Base-by-base conservation (phyloP, 2,113 vertebrate genomes). In the Odobenus rosmarus region DNA sequence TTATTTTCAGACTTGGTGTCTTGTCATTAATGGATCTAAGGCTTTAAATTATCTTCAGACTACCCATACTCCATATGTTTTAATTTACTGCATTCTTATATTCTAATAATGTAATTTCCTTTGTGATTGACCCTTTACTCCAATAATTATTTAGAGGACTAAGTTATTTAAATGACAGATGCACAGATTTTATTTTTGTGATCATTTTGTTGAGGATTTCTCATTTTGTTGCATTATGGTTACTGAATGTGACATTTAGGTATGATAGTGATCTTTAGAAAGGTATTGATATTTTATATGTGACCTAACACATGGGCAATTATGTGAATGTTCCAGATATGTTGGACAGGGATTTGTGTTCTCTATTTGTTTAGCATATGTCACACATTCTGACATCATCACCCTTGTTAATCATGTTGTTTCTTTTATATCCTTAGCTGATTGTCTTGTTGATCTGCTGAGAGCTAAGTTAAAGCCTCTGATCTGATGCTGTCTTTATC, bases 391-490 rank as follows among this genome's bases (percentile, higher is more conserved):
- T 15, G 21, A 62, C 24, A 26, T 23, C 42, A 28, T 80, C 51
- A 39, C 4, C n/a, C 62, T 64, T n/a, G 59, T 64, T 87, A 62
- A 69, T 79, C 67, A 49, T 13, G 31, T 57, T 55, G 31, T 67
- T 55, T 26, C 71, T 28, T 88, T 53, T n/a, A 1, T 23, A 64
- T 26, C 72, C 31, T 87, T 61, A n/a, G 31, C 49, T 57, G 8
- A 16, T 53, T 96, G 19, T 53, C 77, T 33, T 93, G 21, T 15
- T 87, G 71, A 74, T 61, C 51, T 64, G n/a, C 39, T 76, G 46
- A 97, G 36, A 92, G 89, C 59, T 49, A 91, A 95, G 49, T 93
- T 77, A 87, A 90, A 81, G 55, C 72, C 84, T 88, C 81, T 59
- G 62, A 72, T 57, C 57, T 42, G 42, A 59, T 6, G 31, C 33